A percentile compares a stretch with the other conserved stretches of the same genome.
phyloP scores from a whole-genome alignment of 2,797 vertebrate genomes.

The Tangara arthus region DNA sequence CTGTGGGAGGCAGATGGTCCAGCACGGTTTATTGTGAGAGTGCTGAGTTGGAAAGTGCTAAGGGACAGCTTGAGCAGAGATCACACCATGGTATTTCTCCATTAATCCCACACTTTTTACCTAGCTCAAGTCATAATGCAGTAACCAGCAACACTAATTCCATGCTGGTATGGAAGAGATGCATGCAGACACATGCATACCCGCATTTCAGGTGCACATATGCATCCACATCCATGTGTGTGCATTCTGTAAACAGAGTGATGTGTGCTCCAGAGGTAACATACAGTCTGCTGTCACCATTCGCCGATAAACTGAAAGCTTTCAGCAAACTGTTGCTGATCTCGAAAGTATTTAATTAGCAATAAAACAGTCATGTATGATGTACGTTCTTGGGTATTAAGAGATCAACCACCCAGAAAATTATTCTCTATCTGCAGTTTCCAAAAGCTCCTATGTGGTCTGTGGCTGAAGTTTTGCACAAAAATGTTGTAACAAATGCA shows the following conservation, averaged over 20 bases:
- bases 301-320: background rate
- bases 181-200: background rate
- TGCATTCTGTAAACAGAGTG: background rate
- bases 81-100: background rate
- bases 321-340: background rate
- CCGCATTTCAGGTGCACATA: background rate
- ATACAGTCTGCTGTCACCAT: background rate
- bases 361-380: background rate
- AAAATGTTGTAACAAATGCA: background rate
- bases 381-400: background rate
- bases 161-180: background rate
- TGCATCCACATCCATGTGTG: too few relatives aligned
- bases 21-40: background rate
- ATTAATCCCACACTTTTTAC: background rate
- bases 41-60: background rate
- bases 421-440: background rate
- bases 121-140: background rate
- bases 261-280: background rate
- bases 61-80: background rate
- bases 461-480: constrained; percentile 18
- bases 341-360: background rate
- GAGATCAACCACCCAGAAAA: background rate
- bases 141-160: background rate
- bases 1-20: background rate
- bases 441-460: background rate